phyloP scores from a whole-genome alignment of 1,140 invertebrate genomes.

The Kradibia gibbosae region DNA sequence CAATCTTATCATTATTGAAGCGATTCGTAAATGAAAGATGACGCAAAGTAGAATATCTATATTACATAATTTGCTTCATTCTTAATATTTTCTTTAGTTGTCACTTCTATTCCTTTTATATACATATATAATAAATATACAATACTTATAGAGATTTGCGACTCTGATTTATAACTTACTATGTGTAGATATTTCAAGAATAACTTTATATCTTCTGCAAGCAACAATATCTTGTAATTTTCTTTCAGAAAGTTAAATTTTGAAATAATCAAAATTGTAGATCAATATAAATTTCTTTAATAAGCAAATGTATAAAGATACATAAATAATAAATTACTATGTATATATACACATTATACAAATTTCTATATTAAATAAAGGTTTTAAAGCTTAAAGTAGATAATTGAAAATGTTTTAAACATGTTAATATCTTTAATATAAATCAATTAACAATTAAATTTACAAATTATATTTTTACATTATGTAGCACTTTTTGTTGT shows the following conservation, averaged over 20 bases:
- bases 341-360: conserved; percentile 1
- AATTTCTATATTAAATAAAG: conserved; percentile 2
- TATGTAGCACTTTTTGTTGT: conserved; percentile 15
- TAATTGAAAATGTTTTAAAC: not conserved
- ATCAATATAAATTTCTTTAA: not conserved
- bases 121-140: not conserved
- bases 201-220: too few species aligned
- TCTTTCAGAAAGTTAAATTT: too few species aligned
- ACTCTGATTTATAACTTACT: not conserved
- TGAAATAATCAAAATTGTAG: too few species aligned
- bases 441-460: conserved; percentile 9
- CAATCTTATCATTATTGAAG: not conserved
- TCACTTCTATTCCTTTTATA: not conserved
- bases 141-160: not conserved
- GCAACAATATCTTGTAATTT: too few species aligned
- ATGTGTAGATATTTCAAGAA: too few species aligned
- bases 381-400: not conserved
- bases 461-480: conserved; percentile 35
- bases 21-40: not conserved
- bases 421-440: conserved; percentile 16
- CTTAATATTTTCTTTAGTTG: not conserved
- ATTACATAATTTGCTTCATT: not conserved
- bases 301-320: conserved; percentile 11
- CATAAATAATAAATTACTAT: not conserved
- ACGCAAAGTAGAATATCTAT: not conserved